phyloP scores from a whole-genome alignment of 2,888 invertebrate genomes.

The Leptinotarsa haldemani region DNA sequence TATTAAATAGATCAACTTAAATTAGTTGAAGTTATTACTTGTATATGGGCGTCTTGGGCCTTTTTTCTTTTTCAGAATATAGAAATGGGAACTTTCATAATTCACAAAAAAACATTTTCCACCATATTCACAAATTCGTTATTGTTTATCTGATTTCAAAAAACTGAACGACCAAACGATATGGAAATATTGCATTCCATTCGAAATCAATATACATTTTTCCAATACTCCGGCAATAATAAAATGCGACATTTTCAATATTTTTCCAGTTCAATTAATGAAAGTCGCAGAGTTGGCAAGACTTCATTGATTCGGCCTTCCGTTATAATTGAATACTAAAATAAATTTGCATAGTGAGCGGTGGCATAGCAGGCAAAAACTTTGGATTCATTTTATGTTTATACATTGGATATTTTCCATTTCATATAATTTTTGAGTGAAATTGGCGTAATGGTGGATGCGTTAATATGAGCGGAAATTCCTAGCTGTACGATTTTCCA shows the following conservation, averaged over 20 bases:
- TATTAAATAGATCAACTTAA: too few species aligned
- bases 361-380: neutral
- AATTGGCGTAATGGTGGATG: neutral
- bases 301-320: constrained; percentile 1
- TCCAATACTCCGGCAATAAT: neutral
- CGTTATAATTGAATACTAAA: constrained; percentile 3
- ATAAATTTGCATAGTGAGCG: constrained; percentile 12
- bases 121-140: too few species aligned
- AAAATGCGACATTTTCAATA: constrained; percentile 6
- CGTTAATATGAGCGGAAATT: neutral
- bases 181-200: neutral
- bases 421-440: neutral
- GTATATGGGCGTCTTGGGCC: too few species aligned
- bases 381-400: constrained; percentile 3
- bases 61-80: too few species aligned
- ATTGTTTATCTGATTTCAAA: too few species aligned
- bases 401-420: constrained; percentile 1
- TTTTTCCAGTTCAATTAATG: constrained; percentile 11
- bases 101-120: too few species aligned
- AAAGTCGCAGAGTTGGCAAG: constrained; percentile 10
- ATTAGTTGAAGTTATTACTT: too few species aligned
- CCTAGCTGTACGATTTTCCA: neutral
- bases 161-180: neutral
- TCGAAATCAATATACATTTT: neutral
- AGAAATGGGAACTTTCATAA: too few species aligned